Conservation (phyloP, 2,797 vertebrate species). For the Anas bahamensis region DNA sequence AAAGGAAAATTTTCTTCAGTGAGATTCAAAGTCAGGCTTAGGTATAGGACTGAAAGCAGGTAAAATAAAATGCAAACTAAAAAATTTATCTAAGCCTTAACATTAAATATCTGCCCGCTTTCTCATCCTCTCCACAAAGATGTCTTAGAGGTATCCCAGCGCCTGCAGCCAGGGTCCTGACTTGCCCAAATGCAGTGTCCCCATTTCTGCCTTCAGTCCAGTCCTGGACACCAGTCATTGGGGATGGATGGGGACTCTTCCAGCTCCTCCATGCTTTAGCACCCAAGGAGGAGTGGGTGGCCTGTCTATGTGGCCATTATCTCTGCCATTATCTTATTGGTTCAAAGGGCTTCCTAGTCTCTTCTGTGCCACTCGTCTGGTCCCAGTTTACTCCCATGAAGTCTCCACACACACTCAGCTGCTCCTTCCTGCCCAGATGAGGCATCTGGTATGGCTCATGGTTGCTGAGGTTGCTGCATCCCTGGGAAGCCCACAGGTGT, state of each 20-base stretch:
- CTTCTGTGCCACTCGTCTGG: not conserved
- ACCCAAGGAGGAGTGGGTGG: accelerated
- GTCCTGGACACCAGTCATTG: not conserved
- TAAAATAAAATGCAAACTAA: not conserved
- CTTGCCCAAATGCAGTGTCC: accelerated
- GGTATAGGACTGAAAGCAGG: not conserved
- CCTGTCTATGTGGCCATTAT: not conserved
- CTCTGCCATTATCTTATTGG: accelerated
- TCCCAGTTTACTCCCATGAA: not conserved
- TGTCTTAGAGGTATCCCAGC: not conserved
- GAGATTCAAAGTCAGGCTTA: not conserved
- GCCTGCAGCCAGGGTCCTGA: not conserved
- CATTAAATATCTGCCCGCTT: not conserved
- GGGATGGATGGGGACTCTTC: not conserved
- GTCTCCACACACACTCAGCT: accelerated
- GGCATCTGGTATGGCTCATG: accelerated
- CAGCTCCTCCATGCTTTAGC: not conserved
- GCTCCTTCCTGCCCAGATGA: not conserved
- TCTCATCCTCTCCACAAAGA: not conserved
- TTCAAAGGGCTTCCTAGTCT: not conserved
- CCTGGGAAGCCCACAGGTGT: not conserved
- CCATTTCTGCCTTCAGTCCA: not conserved
- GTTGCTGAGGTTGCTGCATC: not conserved
- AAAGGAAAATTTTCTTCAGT: not conserved
- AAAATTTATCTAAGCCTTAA: not conserved